Percentiles rank a stretch among this genome's conserved stretches.
phyloP scores from a whole-genome alignment of 2,888 invertebrate species.

The Crocallis elinguaria region DNA sequence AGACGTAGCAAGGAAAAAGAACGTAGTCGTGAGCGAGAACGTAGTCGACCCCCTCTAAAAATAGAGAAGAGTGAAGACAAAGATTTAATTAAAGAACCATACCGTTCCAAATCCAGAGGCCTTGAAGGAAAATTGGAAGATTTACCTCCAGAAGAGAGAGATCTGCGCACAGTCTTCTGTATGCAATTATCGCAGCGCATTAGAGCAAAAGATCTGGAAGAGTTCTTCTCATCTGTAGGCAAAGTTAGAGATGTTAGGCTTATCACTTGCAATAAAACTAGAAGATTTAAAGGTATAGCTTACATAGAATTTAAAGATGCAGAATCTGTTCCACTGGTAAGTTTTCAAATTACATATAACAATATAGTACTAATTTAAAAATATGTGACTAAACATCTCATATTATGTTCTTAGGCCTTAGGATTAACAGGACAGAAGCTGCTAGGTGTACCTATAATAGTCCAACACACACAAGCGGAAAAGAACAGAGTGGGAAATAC shows the following conservation, averaged over 20 bases:
- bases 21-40: conserved; percentile 60
- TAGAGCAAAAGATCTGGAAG: conserved; percentile 96
- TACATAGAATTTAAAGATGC: conserved; percentile 99
- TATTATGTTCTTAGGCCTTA: conserved; percentile 88
- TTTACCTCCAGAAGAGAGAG: conserved; percentile 97
- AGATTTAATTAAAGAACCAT: conserved; percentile 61
- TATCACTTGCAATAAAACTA: conserved; percentile 99
- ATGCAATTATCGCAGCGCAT: conserved; percentile 99
- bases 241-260: conserved; percentile 99
- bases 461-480: conserved; percentile 98
- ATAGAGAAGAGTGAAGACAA: conserved; percentile 66
- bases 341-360: conserved; percentile 42
- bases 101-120: conserved; percentile 78
- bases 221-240: conserved; percentile 99
- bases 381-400: too few relatives aligned
- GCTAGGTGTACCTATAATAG: conserved; percentile 97
- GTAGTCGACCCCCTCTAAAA: conserved; percentile 57
- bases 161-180: conserved; percentile 99
- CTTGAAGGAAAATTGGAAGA: conserved; percentile 87
- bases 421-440: conserved; percentile 98
- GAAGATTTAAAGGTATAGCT: conserved; percentile 99
- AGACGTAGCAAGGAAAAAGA: conserved; percentile 59
- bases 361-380: not conserved
- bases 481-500: conserved; percentile 96
- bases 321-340: conserved; percentile 97